Conservation (phyloP, 1,140 invertebrate species). For the Ephestia elutella region DNA sequence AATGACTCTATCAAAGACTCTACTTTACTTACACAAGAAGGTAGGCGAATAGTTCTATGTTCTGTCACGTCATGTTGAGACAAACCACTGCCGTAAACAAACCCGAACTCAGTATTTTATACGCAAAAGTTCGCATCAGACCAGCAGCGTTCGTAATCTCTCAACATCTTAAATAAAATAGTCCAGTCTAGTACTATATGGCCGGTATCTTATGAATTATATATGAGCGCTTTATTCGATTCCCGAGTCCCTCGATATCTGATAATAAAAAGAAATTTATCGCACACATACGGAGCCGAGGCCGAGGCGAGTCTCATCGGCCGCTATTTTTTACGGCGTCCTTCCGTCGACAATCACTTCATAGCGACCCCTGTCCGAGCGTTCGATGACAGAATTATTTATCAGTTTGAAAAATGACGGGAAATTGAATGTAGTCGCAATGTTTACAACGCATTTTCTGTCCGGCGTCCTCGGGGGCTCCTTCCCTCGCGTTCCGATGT, state of each 20-base stretch:
- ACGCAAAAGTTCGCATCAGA: conserved; percentile 19
- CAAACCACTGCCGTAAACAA: not conserved
- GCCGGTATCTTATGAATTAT: conserved; percentile 73
- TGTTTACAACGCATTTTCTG: conserved; percentile 76
- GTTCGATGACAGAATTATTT: conserved; percentile 75
- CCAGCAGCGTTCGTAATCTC: conserved; percentile 56
- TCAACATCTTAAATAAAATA: conserved; percentile 71
- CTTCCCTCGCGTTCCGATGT: conserved; percentile 72
- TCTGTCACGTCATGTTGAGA: not conserved
- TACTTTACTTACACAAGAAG: no score
- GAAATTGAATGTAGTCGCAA: conserved; percentile 76
- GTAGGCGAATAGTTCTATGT: no score
- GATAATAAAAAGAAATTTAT: conserved; percentile 75
- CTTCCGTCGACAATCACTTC: conserved; percentile 71
- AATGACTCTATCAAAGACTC: no score
- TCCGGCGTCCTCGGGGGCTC: conserved; percentile 68
- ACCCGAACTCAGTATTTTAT: conserved; percentile 7
- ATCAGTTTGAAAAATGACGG: conserved; percentile 76
- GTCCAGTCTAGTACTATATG: conserved; percentile 64
- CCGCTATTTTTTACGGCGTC: conserved; percentile 68
- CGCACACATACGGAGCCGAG: conserved; percentile 54
- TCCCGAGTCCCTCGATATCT: conserved; percentile 73
- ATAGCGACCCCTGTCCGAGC: conserved; percentile 73
- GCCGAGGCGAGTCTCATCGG: conserved; percentile 47
- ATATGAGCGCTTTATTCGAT: conserved; percentile 74